These are phyloP conservation scores for Sylvilagus floridanus DNA, from an alignment of 2,797 vertebrate species.

Conservation along the genomic window DNA sequence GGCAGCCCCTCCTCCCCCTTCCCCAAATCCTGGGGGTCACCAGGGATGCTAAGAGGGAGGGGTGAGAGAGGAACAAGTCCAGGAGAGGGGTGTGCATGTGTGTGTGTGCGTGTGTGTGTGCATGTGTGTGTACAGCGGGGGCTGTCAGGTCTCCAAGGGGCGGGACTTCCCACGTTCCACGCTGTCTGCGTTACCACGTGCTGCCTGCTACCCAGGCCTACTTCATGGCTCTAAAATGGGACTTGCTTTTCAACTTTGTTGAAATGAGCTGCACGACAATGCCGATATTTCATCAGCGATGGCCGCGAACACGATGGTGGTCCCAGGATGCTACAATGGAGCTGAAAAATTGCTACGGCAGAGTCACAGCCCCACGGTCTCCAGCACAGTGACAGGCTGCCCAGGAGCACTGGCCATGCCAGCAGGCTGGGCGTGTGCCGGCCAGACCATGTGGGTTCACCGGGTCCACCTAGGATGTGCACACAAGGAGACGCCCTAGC, in stretches of 20 bases:
- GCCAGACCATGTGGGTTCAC: too few relatives aligned
- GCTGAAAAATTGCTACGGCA: too few relatives aligned
- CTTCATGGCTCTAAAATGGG: neutral
- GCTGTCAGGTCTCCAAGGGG: neutral
- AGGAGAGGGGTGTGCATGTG: neutral
- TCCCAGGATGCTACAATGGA: neutral
- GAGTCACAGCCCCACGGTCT: too few relatives aligned
- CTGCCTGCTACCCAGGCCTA: neutral
- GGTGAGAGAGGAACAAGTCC: neutral
- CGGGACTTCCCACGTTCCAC: neutral
- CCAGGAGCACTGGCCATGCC: too few relatives aligned
- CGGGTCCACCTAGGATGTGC: too few relatives aligned
- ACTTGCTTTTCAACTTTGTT: neutral
- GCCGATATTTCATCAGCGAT: too few relatives aligned
- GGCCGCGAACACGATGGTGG: neutral
- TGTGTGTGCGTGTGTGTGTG: fast-evolving
- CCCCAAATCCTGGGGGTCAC: slow-evolving; percentile 3
- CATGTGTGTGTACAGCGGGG: fast-evolving
- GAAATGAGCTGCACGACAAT: neutral
- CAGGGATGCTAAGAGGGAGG: neutral
- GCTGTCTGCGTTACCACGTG: fast-evolving
- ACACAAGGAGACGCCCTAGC: too few relatives aligned
- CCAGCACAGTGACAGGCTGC: too few relatives aligned
- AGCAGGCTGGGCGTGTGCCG: too few relatives aligned
- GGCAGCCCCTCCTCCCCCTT: neutral